Base-by-base conservation (phyloP, 92 coral and sea anemone species). In the Hydrozoanthus gracilis region DNA sequence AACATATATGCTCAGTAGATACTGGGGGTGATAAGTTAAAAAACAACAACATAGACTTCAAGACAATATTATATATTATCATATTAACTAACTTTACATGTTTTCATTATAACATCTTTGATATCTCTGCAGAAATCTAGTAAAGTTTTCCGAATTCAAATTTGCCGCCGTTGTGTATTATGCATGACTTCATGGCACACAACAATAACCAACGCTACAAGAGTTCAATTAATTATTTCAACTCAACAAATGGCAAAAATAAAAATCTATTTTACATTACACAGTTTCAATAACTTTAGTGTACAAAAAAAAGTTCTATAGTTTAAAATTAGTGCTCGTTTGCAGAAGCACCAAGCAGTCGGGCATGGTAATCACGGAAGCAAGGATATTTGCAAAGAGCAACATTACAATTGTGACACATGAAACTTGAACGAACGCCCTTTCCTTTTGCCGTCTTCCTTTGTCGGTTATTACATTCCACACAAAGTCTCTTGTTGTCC, bases 301-400 rank as follows among this genome's bases (percentile, higher is more conserved):
- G n/a, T 60, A 60, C 0, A 60, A 60, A 60, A 60, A 27, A 60
- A 4, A 60, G 66, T 5, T 60, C 66, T 60, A 11, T 60, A 60
- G 66, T 60, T 17, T 60, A 60, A 60, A 60, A 60, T 60, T 60
- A 60, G 66, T 60, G 66, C 11, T 60, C 66, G 11, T 60, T 60
- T 60, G 66, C 66, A 60, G 66, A 60, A 60, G 66, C 66, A 60
- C 66, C 11, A 60, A 60, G 66, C 66, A 60, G 66, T 60, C 66
- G 66, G 66, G 66, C 20, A 51, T 84, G 92, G 70, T 76, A 89
- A 71, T 84, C 92, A 6, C 85, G 48, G 86, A 84, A 89, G 84
- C 92, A 85, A 46, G 56, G 82, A 44, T 83, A 78, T 84, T 85
- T 75, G 65, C 92, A 85, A 50, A 89, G 91, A 1, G 88, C 90